Percentiles rank a stretch among this genome's conserved stretches.
Evolutionary conservation across 1,140 invertebrate species (phyloP).

Genomic region (Cotesia glomerata): DNA sequence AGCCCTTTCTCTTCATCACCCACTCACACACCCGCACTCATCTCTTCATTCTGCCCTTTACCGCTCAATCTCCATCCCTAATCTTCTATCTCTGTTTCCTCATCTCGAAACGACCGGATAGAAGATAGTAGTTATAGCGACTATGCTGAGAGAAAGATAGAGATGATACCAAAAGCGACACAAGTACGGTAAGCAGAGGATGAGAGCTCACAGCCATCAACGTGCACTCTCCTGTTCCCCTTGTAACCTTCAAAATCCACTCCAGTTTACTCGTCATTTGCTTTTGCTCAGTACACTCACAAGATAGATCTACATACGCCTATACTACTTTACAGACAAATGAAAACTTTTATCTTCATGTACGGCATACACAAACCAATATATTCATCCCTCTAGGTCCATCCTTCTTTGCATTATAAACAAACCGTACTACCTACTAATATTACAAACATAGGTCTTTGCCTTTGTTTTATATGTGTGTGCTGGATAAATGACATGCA

Average conservation of each 20-base stretch:
- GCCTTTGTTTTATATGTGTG: background rate
- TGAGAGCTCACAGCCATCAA: constrained; percentile 3
- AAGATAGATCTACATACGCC: background rate
- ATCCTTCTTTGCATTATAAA: no score
- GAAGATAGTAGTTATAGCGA: background rate
- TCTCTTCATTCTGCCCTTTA: constrained; percentile 35
- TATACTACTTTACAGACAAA: background rate
- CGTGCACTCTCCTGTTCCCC: background rate
- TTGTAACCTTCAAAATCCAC: constrained; percentile 27
- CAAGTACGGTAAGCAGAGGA: background rate
- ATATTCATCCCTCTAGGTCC: no score
- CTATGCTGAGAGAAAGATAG: constrained; percentile 1
- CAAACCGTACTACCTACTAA: no score
- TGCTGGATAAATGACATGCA: background rate
- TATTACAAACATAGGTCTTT: no score
- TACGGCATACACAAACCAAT: no score
- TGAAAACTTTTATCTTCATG: background rate
- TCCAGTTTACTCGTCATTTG: constrained; percentile 5
- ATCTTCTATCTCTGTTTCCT: constrained; percentile 34
- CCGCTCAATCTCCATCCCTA: constrained; percentile 33
- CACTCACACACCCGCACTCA: background rate
- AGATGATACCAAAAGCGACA: background rate
- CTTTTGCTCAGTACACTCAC: background rate
- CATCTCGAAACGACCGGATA: background rate
- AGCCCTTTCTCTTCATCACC: no score